phyloP scores from a whole-genome alignment of 2,888 invertebrate species.

The Eupithecia inturbata region DNA sequence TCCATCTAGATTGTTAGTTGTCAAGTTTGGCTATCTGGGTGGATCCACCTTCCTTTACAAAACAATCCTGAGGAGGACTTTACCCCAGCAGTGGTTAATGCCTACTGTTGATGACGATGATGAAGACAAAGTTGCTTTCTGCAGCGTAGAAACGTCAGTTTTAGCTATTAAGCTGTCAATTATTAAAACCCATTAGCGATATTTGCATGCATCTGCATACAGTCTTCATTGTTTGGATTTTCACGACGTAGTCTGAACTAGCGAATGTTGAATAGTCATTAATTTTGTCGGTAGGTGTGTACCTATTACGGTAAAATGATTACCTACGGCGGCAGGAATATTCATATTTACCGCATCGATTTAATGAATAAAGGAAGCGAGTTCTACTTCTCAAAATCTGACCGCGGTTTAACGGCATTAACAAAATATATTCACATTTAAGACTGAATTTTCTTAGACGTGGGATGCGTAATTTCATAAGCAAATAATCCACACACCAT shows the following conservation, averaged over 20 bases:
- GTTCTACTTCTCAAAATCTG: background rate
- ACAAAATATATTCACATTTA: background rate
- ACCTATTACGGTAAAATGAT: background rate
- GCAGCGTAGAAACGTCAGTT: conserved; percentile 9
- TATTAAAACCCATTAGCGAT: conserved; percentile 50
- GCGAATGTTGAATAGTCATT: background rate
- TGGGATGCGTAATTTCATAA: background rate
- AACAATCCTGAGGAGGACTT: background rate
- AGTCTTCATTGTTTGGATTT: conserved; percentile 11
- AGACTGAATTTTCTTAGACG: background rate
- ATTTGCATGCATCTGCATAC: conserved; percentile 53
- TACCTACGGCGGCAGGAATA: background rate
- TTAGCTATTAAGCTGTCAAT: conserved; percentile 48
- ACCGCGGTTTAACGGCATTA: background rate
- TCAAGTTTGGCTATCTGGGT: background rate
- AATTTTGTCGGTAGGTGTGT: background rate
- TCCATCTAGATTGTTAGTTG: background rate
- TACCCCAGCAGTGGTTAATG: background rate
- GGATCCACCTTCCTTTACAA: background rate
- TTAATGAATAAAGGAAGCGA: background rate
- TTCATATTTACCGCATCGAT: background rate
- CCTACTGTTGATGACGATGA: background rate
- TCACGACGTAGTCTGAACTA: conserved; percentile 5
- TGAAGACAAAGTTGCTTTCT: background rate
- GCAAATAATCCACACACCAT: too few species aligned